phyloP scores from a whole-genome alignment of 2,888 invertebrate species.

The Leucophenga montana region DNA sequence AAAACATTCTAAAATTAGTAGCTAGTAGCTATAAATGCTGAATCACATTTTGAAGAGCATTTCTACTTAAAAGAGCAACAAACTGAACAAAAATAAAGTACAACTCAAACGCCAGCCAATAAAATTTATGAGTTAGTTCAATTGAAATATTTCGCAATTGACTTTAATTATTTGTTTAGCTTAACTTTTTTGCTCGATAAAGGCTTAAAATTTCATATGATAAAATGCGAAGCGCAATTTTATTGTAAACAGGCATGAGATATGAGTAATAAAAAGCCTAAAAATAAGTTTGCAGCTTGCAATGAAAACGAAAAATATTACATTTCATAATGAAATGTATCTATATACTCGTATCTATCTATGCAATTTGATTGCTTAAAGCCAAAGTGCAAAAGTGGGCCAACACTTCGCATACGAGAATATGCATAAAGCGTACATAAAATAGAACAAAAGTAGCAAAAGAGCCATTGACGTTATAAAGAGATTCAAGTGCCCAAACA shows the following conservation, averaged over 20 bases:
- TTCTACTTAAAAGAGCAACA: neutral
- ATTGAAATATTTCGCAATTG: constrained; percentile 47
- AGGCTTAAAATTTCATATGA: neutral
- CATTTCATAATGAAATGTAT: neutral
- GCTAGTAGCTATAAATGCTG: too few relatives aligned
- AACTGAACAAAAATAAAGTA: constrained; percentile 41
- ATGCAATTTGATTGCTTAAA: neutral
- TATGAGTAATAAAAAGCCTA: neutral
- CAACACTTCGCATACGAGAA: constrained; percentile 16
- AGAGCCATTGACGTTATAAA: constrained; percentile 14
- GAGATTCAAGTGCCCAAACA: constrained; percentile 39
- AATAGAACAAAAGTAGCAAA: constrained; percentile 57
- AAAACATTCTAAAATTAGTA: neutral
- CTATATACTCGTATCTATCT: too few relatives aligned
- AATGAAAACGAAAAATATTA: neutral
- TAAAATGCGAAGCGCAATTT: constrained; percentile 3
- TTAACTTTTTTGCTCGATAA: neutral
- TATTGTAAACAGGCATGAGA: neutral
- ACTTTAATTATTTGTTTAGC: neutral
- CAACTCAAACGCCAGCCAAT: constrained; percentile 57
- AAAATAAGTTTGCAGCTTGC: neutral
- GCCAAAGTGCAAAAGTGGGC: constrained; percentile 7
- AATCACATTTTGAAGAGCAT: too few relatives aligned
- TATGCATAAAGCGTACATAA: constrained; percentile 18
- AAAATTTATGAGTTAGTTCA: constrained; percentile 60